Conservation (phyloP, 2,888 invertebrate species). For the Trissolcus brochymenae region DNA sequence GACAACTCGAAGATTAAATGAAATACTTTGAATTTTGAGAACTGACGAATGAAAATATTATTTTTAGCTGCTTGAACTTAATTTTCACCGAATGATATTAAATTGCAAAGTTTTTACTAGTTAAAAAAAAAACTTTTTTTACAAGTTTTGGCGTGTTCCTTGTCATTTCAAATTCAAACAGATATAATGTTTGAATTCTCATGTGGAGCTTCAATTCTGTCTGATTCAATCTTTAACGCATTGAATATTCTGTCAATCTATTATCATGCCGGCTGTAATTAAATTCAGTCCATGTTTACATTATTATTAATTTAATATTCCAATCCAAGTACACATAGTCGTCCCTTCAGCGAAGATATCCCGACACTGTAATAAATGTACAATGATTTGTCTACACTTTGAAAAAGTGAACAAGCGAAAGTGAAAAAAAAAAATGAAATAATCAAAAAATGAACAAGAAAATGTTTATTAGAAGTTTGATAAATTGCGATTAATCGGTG, state of each 20-base stretch:
- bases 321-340: neutral
- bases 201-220: conserved; percentile 53
- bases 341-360: no score
- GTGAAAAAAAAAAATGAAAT: no score
- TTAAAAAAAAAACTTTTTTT: conserved; percentile 40
- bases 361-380: no score
- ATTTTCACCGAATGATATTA: conserved; percentile 41
- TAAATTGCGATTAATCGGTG: neutral
- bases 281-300: conserved; percentile 23
- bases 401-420: no score
- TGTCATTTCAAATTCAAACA: conserved; percentile 55
- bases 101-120: conserved; percentile 26
- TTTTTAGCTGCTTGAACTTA: conserved; percentile 39
- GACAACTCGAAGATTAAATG: neutral
- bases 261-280: conserved; percentile 46
- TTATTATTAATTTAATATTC: neutral
- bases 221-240: conserved; percentile 50
- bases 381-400: no score
- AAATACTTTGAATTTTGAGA: conserved; percentile 38
- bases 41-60: conserved; percentile 36
- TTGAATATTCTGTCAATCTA: conserved; percentile 51
- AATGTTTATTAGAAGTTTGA: no score
- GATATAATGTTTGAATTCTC: conserved; percentile 56
- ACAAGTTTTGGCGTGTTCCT: conserved; percentile 47
- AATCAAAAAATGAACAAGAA: no score